Conservation (phyloP, 2,888 invertebrate genomes). For the Netelia fuscicornis region DNA sequence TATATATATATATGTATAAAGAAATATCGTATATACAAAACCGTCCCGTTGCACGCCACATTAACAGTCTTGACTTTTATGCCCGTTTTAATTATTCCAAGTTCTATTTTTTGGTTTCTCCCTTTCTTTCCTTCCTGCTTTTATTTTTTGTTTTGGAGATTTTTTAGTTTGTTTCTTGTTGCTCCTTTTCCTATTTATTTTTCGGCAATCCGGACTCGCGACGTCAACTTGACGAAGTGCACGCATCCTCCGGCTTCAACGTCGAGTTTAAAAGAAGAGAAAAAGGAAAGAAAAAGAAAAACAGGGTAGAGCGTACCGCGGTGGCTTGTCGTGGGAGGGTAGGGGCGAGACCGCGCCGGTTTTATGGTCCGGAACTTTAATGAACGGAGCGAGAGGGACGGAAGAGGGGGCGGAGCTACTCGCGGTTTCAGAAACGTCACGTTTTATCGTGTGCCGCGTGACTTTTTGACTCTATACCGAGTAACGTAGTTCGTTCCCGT, state of each 20-base stretch:
- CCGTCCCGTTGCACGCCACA: slow-evolving; percentile 59
- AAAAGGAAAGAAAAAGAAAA: slow-evolving; percentile 4
- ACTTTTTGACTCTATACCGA: slow-evolving; percentile 53
- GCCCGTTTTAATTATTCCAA: slow-evolving; percentile 76
- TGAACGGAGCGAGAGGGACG: slow-evolving; percentile 67
- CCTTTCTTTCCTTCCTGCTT: neutral
- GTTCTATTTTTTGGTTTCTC: slow-evolving; percentile 56
- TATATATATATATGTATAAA: slow-evolving; percentile 12
- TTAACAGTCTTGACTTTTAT: slow-evolving; percentile 73
- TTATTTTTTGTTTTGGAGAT: slow-evolving; percentile 46
- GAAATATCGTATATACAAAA: neutral
- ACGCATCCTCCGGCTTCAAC: slow-evolving; percentile 39
- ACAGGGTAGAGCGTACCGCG: slow-evolving; percentile 1
- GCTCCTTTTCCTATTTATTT: slow-evolving; percentile 26
- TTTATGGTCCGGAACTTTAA: slow-evolving; percentile 77
- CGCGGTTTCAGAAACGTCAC: slow-evolving; percentile 61
- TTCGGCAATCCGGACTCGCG: slow-evolving; percentile 24
- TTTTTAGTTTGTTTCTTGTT: slow-evolving; percentile 35
- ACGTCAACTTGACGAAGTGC: slow-evolving; percentile 35
- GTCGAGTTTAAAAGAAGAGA: neutral
- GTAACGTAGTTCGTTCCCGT: slow-evolving; percentile 17
- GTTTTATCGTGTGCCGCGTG: slow-evolving; percentile 61
- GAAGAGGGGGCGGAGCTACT: slow-evolving; percentile 29
- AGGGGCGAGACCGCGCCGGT: slow-evolving; percentile 56
- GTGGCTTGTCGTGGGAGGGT: slow-evolving; percentile 17